Conservation (phyloP, 2,113 vertebrate species). For the Smithornis capensis region DNA sequence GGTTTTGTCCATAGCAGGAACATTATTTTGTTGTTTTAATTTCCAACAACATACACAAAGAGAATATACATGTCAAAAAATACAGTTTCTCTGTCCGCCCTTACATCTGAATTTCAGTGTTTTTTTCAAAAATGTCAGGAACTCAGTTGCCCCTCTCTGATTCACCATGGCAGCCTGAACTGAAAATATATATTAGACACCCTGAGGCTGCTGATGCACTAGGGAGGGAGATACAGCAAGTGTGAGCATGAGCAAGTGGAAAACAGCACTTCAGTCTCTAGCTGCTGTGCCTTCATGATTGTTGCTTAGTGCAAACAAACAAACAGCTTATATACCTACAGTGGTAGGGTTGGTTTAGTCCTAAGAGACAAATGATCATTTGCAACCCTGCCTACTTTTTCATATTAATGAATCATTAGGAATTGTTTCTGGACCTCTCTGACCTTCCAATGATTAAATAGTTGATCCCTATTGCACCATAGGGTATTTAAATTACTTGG, state of each 20-base stretch:
- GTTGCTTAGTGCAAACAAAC: background rate
- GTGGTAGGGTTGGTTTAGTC: background rate
- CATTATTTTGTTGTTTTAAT: background rate
- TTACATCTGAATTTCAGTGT: background rate
- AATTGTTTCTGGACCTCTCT: conserved; percentile 18
- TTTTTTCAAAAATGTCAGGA: background rate
- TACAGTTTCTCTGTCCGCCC: background rate
- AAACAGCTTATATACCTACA: background rate
- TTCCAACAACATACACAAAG: background rate
- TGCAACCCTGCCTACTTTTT: background rate
- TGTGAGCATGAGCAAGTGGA: rapidly evolving
- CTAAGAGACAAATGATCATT: background rate
- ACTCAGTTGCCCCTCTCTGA: background rate
- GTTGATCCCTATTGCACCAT: background rate
- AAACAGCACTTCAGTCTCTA: background rate
- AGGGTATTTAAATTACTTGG: conserved; percentile 20
- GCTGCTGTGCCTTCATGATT: background rate
- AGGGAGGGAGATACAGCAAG: background rate
- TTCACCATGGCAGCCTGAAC: background rate
- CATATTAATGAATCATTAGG: background rate
- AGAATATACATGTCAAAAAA: background rate
- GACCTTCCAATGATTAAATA: conserved; percentile 14
- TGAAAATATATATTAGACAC: background rate
- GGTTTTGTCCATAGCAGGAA: background rate
- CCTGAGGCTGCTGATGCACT: rapidly evolving